Percentiles rank a stretch among this genome's conserved stretches.
Evolutionary conservation across 2,888 invertebrate species (phyloP).

Genomic region (Drosophila limbata): DNA sequence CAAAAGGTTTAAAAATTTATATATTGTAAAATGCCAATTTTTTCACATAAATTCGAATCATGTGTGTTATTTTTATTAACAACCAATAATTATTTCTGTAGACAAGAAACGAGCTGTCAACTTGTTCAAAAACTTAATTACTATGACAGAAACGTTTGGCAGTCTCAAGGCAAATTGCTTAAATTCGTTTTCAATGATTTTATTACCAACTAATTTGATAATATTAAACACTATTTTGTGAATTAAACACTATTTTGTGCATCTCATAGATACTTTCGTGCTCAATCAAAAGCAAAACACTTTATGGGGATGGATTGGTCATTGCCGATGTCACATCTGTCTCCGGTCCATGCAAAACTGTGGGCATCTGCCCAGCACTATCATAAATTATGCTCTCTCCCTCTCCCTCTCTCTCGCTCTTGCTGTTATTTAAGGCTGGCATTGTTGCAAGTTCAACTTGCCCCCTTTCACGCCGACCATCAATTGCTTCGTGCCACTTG

Average conservation of each 20-base stretch:
- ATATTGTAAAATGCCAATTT: no score
- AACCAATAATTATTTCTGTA: no score
- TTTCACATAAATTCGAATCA: no score
- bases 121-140: no score
- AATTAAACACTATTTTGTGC: neutral
- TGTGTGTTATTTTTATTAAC: no score
- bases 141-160: no score
- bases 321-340: slow-evolving; percentile 71
- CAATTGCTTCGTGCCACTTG: slow-evolving; percentile 47
- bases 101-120: no score
- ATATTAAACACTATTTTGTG: neutral
- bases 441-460: slow-evolving; percentile 50
- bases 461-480: neutral
- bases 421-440: slow-evolving; percentile 65
- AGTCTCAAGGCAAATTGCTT: no score
- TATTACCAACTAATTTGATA: no score
- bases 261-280: slow-evolving; percentile 2
- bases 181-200: no score
- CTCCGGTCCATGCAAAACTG: slow-evolving; percentile 54
- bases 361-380: slow-evolving; percentile 40
- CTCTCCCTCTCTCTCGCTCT: neutral
- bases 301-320: slow-evolving; percentile 40
- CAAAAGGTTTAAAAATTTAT: no score
- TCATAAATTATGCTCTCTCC: slow-evolving; percentile 68
- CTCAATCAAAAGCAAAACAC: slow-evolving; percentile 24